Percentiles rank a stretch among this genome's conserved stretches.
Evolutionary conservation across 2,797 vertebrate species (phyloP).

Genomic region (Buphagus erythrorhynchus): DNA sequence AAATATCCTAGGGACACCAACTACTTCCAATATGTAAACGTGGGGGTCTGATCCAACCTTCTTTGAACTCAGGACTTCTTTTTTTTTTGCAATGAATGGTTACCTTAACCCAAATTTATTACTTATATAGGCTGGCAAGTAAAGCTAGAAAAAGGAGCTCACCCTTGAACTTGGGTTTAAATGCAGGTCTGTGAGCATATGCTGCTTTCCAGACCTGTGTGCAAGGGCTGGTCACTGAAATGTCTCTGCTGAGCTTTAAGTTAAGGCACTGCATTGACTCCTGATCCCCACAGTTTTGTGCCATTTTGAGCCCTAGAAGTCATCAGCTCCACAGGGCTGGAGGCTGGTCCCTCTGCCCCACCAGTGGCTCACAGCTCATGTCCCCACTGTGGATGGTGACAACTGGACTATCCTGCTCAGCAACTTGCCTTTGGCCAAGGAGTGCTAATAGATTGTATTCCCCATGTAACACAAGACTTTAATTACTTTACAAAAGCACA

Average conservation of each 20-base stretch:
- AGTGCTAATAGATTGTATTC: background rate
- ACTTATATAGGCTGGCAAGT: background rate
- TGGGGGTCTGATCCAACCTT: background rate
- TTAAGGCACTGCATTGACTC: background rate
- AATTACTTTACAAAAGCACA: slow-evolving; percentile 45
- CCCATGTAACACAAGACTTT: background rate
- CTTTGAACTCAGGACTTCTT: background rate
- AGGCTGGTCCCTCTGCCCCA: background rate
- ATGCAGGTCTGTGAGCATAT: background rate
- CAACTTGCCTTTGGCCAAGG: background rate
- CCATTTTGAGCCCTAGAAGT: background rate
- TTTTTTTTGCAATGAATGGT: background rate
- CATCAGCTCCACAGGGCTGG: background rate
- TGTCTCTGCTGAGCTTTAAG: background rate
- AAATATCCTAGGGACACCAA: background rate
- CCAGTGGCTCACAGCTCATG: background rate
- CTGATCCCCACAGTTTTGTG: background rate
- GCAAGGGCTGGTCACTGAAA: background rate
- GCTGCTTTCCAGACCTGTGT: background rate
- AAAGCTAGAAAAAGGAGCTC: background rate
- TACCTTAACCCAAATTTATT: background rate
- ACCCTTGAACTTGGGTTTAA: background rate
- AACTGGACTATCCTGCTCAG: background rate
- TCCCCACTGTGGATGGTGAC: background rate
- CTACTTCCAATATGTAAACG: background rate